These are phyloP conservation scores for Sarcophaga variegata DNA, from an alignment of 2,888 invertebrate species.

Conservation along the genomic window DNA sequence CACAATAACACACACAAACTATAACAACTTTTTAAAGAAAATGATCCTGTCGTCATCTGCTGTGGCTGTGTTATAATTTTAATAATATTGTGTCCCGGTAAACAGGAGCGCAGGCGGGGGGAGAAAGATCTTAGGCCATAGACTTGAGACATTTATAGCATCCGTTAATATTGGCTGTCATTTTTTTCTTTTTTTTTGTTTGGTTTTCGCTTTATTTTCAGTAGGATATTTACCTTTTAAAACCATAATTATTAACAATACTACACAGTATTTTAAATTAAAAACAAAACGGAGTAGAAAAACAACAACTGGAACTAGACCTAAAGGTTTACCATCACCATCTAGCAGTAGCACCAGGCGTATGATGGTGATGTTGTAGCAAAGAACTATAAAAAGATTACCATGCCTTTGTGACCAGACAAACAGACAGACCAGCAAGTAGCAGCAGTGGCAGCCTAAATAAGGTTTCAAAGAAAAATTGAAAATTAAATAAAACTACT, in stretches of 20 bases:
- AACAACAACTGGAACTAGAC: conserved; percentile 15
- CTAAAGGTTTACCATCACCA: neutral
- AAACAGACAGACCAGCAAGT: neutral
- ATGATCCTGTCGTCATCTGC: conserved; percentile 73
- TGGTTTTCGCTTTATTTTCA: conserved; percentile 36
- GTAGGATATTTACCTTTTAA: conserved; percentile 67
- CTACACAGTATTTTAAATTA: conserved; percentile 63
- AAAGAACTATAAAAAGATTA: conserved; percentile 57
- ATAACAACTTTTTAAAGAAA: conserved; percentile 56
- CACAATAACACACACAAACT: conserved; percentile 25
- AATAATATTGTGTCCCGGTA: conserved; percentile 33
- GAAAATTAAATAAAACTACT: conserved; percentile 61
- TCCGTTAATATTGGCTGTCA: conserved; percentile 42
- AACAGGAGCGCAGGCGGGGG: conserved; percentile 17
- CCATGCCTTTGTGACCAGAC: neutral
- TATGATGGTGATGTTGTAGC: conserved; percentile 45
- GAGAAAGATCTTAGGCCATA: neutral
- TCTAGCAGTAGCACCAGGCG: neutral
- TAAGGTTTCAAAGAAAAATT: conserved; percentile 58
- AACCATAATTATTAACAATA: conserved; percentile 68
- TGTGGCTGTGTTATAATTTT: conserved; percentile 55
- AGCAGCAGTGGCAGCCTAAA: neutral
- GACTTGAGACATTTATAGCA: conserved; percentile 37
- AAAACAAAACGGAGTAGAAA: conserved; percentile 10
- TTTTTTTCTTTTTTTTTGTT: neutral